These are phyloP conservation scores for Apis cerana DNA, from an alignment of 1,140 invertebrate genomes.

Conservation along the genomic window DNA sequence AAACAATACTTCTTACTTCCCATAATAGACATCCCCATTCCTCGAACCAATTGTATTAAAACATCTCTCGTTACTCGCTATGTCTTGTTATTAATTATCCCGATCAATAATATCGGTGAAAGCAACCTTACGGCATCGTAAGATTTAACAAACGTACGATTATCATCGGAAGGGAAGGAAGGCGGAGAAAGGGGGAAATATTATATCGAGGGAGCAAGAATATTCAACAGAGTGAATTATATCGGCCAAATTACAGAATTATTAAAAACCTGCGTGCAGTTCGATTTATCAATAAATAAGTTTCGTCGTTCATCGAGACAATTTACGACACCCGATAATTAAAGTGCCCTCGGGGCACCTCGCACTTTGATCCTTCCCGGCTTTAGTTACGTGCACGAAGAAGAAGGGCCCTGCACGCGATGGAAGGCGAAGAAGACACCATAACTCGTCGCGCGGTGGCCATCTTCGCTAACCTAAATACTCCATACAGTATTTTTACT, in stretches of 20 bases:
- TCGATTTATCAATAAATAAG: constrained; percentile 23
- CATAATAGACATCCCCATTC: not conserved
- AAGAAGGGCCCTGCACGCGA: not conserved
- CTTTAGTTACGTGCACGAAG: not conserved
- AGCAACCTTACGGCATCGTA: constrained; percentile 3
- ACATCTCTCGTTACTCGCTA: not conserved
- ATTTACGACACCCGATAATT: constrained; percentile 8
- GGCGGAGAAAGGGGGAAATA: no score
- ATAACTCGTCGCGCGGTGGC: constrained; percentile 50
- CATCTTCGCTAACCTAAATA: constrained; percentile 59
- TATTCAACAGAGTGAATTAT: not conserved
- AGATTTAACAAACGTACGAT: not conserved
- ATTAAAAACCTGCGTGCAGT: not conserved
- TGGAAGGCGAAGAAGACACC: constrained; percentile 15
- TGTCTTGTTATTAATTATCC: not conserved
- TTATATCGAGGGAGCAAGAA: not conserved
- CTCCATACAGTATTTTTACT: constrained; percentile 58
- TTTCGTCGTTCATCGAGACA: not conserved
- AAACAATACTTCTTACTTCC: no score
- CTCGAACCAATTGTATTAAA: not conserved
- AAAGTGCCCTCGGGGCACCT: not conserved
- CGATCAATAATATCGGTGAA: not conserved
- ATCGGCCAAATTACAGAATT: constrained; percentile 9
- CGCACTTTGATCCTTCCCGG: constrained; percentile 2
- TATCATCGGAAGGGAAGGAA: not conserved